Conservation (phyloP, 2,113 vertebrate species). For the Tringa solitaria region DNA sequence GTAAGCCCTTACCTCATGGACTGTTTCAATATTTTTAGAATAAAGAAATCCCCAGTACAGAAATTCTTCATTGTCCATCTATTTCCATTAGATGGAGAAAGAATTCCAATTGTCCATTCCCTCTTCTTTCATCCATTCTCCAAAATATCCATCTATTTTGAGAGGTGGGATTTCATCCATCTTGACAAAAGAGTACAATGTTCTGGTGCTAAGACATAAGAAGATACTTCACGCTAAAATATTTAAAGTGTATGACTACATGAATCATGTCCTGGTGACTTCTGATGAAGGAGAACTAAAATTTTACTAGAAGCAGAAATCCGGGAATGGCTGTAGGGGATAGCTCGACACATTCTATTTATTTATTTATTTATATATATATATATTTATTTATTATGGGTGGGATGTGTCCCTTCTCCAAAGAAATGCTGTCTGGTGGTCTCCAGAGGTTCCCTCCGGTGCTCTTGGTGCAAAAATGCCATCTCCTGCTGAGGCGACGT, state of each 20-base stretch:
- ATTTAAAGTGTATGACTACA: background rate
- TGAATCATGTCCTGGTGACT: background rate
- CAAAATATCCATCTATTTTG: background rate
- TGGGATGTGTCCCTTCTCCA: background rate
- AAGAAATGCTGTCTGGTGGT: background rate
- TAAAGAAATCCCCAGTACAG: background rate
- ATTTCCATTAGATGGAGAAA: too few relatives aligned
- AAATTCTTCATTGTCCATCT: background rate
- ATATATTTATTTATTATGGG: background rate
- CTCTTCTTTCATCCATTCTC: too few relatives aligned
- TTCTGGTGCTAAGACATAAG: background rate
- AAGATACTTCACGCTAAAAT: background rate
- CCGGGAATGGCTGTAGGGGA: background rate
- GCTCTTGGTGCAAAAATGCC: background rate
- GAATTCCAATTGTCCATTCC: too few relatives aligned
- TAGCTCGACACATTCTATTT: background rate
- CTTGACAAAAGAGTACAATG: background rate
- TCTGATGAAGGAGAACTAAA: background rate
- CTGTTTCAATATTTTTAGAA: background rate
- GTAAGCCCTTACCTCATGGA: background rate
- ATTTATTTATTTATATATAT: too few relatives aligned
- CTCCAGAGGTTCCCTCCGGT: background rate
- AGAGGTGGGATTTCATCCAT: background rate
- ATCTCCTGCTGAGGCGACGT: accelerated
- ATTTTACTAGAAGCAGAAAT: background rate